Evolutionary conservation across 2,888 invertebrate genomes (phyloP), one percentile per base, ranked within the genome.

Genomic region (Acanthosoma haemorrhoidale): DNA sequence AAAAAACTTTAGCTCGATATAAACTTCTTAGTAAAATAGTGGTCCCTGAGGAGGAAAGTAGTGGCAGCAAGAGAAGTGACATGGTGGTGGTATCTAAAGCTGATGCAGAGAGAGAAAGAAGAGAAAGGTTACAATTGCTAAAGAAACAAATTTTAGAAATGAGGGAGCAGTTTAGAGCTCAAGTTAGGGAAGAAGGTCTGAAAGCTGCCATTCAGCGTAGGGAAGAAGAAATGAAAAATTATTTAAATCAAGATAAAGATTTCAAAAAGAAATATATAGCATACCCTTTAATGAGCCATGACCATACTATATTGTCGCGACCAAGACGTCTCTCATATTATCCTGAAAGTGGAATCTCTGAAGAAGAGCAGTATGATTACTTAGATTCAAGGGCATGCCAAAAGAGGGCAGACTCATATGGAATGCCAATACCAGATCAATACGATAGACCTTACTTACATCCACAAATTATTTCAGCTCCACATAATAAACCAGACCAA

Each of bases 261-360:
- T 31, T 18, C 3, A 57, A 43, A 9, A 67, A 57, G 34, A 38
- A 63, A 38, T 8, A 18, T n/a, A 15, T 25, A n/a, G 36, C 67
- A 32, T 32, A 43, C 15, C 57, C 67, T 5, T 15, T 31, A 16
- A 8, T 25, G 4, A 29, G 18, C n/a, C 32, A 43, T 51, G 67
- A 67, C 15, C 31, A 34, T 13, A 57, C 31, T 8, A 32, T 57
- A 15, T 59, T 64, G 21, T 34, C 71, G 5, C 38, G 71, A 36
- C 59, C 72, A 13, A 59, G 70, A 8, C 69, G 72, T 5, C 61
- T 72, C 21, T 69, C 72, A 4, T 67, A 70, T 51, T 69, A 32
- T 21, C 67, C 67, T 15, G 60, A 60, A 60, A 36, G 18, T 18
- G 60, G 15, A 13, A 16, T 69, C 29, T 43, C 72, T 16, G 59